Evolutionary conservation across 2,113 vertebrate genomes (phyloP), one percentile per base, ranked within the genome.

Genomic region (Zeus faber): DNA sequence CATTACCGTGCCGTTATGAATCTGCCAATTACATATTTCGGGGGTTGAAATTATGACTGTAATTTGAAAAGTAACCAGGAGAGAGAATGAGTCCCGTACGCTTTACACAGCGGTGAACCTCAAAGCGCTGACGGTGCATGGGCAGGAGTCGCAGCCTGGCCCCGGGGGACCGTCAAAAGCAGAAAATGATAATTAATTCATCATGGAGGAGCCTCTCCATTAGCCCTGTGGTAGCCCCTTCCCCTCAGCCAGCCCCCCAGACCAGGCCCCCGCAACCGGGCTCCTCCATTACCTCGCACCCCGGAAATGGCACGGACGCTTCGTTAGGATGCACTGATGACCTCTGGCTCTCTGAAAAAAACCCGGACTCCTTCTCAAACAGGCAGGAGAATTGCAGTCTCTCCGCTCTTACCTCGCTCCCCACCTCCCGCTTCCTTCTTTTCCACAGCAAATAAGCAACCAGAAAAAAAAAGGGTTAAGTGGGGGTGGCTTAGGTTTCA

Each of bases 161-260:
- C 80, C 81, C 61, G 54, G 80, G 85, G 86, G 80, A 79, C 79
- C 81, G 82, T 86, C 80, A 80, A n/a, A n/a, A 85, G 82, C 80
- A 80, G 79, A 87, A 88, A 85, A 89, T 82, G 76, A 84, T 85
- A 84, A 87, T 85, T 84, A 87, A 87, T 87, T 86, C 85, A 88
- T 87, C 80, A 86, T 82, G 72, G 70, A 77, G 78, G 74, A 68
- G 60, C 61, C 2, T 66, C 69, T 80, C 79, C 78, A 82, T 83
- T 82, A 84, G 82, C 66, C 81, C 79, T 76, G 74, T 74, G 81
- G 77, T 84, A 78, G 81, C 80, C 76, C 76, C 55, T 67, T 77
- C 76, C 67, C 64, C 33, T 58, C 27, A 23, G 82, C 54, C 67
- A 66, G 60, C 27, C 21, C 65, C 65, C 67, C 67, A 77, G 79